A percentile compares a stretch with the other conserved stretches of the same genome.
These are phyloP conservation scores for Odontothrips loti DNA, from an alignment of 2,888 invertebrate genomes.

Conservation along the genomic window DNA sequence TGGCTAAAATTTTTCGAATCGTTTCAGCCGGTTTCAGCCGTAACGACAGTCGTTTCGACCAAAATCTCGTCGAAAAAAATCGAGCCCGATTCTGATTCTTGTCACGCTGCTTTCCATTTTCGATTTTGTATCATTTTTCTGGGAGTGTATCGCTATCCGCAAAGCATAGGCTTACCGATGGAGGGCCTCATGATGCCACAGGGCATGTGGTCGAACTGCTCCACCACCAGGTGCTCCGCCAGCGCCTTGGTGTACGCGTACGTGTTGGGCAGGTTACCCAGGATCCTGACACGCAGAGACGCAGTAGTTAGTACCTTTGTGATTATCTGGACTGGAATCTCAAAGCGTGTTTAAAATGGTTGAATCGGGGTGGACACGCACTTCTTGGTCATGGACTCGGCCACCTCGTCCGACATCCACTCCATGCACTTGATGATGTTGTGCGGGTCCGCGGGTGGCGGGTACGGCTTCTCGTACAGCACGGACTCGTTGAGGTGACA, in stretches of 20 bases:
- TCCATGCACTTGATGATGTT: conserved; percentile 58
- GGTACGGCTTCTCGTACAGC: conserved; percentile 77
- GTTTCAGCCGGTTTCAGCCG: no score
- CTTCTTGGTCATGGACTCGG: conserved; percentile 63
- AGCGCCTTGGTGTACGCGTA: conserved; percentile 93
- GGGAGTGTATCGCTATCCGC: no score
- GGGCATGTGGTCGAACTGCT: conserved; percentile 70
- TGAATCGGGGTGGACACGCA: conserved; percentile 43
- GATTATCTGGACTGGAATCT: no score
- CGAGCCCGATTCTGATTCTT: conserved; percentile 4
- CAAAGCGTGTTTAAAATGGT: background rate
- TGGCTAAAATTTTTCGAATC: no score
- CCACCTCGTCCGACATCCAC: conserved; percentile 63
- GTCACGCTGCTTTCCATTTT: no score
- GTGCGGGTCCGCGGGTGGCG: conserved; percentile 55
- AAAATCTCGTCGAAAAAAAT: conserved; percentile 29
- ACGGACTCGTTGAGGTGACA: conserved; percentile 78
- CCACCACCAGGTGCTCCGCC: conserved; percentile 76
- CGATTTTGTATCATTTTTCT: no score
- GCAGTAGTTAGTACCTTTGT: no score
- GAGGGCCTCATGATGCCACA: conserved; percentile 79
- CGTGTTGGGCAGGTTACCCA: conserved; percentile 79
- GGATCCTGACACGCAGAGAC: conserved; percentile 51
- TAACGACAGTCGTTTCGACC: background rate
- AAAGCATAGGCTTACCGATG: conserved; percentile 65